Conservation (phyloP, 2,888 invertebrate species). For the Brenthis hecate region DNA sequence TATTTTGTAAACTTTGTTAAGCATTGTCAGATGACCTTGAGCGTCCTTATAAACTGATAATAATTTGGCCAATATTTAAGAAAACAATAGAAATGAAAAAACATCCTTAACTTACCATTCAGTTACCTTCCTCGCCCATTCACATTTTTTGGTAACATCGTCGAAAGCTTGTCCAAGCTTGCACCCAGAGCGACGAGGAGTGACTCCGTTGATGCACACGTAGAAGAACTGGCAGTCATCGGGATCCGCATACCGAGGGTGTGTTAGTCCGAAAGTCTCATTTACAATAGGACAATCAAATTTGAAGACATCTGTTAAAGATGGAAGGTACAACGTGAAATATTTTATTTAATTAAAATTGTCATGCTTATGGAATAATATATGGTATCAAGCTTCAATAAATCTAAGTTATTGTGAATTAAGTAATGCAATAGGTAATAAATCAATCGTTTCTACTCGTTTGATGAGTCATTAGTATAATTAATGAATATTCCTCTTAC, state of each 20-base stretch:
- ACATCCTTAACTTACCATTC: conserved; percentile 87
- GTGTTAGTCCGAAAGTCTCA: conserved; percentile 87
- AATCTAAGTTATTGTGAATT: not conserved
- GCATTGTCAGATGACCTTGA: too few species aligned
- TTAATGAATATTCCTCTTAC: conserved; percentile 4
- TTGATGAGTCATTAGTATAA: not conserved
- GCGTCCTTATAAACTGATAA: too few species aligned
- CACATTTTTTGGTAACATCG: conserved; percentile 89
- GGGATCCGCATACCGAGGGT: conserved; percentile 93
- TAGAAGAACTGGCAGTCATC: conserved; percentile 96
- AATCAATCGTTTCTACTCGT: not conserved
- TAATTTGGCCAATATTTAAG: not conserved
- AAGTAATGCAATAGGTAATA: not conserved
- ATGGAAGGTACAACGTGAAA: not conserved
- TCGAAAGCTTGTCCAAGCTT: conserved; percentile 95
- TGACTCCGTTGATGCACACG: conserved; percentile 94
- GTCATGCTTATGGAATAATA: not conserved
- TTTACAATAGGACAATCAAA: conserved; percentile 92
- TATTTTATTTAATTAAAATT: not conserved
- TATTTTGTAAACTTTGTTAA: too few species aligned
- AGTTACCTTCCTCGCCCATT: conserved; percentile 93
- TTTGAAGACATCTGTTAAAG: conserved; percentile 87
- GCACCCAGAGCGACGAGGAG: conserved; percentile 93
- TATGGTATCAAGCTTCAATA: too few species aligned
- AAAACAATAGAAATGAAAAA: not conserved